These are phyloP conservation scores for Muntiacus reevesi DNA, from an alignment of 2,113 vertebrate genomes.

Conservation along the genomic window DNA sequence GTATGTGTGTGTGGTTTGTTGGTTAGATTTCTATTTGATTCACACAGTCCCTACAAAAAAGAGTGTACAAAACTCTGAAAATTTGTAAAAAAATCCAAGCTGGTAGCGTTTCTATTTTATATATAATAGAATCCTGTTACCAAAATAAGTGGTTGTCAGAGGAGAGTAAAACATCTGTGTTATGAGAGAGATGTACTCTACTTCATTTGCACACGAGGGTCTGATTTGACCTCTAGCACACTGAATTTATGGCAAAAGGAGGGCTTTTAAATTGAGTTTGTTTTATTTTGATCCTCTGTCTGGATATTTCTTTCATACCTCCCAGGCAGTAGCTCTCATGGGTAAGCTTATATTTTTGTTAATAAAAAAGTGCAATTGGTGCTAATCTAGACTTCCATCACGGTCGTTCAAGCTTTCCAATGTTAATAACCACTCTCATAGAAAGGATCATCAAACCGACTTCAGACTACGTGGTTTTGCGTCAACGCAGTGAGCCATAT, in stretches of 20 bases:
- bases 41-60: background rate
- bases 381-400: conserved; percentile 70
- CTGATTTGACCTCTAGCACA: conserved; percentile 52
- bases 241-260: conserved; percentile 42
- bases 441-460: conserved; percentile 30
- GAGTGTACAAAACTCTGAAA: conserved; percentile 32
- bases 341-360: conserved; percentile 68
- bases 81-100: conserved; percentile 40
- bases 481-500: conserved; percentile 41
- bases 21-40: conserved; percentile 16
- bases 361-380: conserved; percentile 70
- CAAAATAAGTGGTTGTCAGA: conserved; percentile 32
- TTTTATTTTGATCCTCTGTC: conserved; percentile 70
- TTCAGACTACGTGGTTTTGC: background rate
- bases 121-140: conserved; percentile 29
- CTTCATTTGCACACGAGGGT: conserved; percentile 41
- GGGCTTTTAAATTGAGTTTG: conserved; percentile 63
- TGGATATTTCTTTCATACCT: conserved; percentile 68
- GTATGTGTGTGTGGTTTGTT: background rate
- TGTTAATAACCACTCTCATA: conserved; percentile 50
- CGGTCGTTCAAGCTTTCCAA: conserved; percentile 34
- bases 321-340: conserved; percentile 66
- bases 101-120: conserved; percentile 51
- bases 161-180: conserved; percentile 51
- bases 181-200: conserved; percentile 30